Evolutionary conservation across 2,113 vertebrate species (phyloP).

Genomic region (Vulpes vulpes): DNA sequence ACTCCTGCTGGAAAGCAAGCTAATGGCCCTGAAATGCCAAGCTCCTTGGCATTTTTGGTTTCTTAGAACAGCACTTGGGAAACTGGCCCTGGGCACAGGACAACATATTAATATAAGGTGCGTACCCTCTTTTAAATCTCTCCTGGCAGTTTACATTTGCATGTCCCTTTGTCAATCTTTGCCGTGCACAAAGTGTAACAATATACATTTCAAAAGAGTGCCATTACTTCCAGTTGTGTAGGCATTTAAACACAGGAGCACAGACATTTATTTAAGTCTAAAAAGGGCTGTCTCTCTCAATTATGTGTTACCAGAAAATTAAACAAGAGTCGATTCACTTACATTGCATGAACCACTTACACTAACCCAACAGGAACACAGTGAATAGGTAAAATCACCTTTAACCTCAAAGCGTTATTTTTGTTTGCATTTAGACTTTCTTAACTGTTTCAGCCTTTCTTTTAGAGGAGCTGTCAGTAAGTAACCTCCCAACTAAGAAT

Average conservation of each 20-base stretch:
- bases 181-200: no score
- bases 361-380: rapidly evolving
- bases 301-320: not conserved
- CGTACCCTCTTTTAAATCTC: not conserved
- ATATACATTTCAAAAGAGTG: not conserved
- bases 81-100: rapidly evolving
- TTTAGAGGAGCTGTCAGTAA: not conserved
- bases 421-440: not conserved
- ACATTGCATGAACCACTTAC: rapidly evolving
- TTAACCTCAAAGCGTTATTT: not conserved
- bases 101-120: rapidly evolving
- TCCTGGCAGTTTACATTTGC: not conserved
- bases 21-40: rapidly evolving
- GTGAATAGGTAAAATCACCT: rapidly evolving
- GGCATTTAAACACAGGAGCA: not conserved
- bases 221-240: rapidly evolving
- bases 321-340: not conserved
- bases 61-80: rapidly evolving
- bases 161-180: no score
- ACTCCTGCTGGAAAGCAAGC: rapidly evolving
- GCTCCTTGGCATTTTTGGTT: rapidly evolving
- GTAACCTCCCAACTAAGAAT: not conserved
- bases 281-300: not conserved
- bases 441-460: not conserved
- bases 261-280: not conserved